phyloP scores from a whole-genome alignment of 2,888 invertebrate species.

The Aphidius colemani region DNA sequence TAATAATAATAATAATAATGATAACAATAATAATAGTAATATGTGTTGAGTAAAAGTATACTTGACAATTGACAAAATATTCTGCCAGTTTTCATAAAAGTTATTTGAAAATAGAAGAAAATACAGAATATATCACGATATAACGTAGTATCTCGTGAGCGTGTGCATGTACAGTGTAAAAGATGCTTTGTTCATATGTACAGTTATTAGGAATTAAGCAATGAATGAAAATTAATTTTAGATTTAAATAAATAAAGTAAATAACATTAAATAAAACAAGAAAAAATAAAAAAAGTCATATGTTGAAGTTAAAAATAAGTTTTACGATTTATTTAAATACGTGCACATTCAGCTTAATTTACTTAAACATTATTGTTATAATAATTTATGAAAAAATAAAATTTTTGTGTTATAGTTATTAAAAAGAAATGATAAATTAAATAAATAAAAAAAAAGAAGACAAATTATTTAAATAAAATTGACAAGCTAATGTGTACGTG shows the following conservation, averaged over 20 bases:
- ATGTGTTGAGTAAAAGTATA: conserved; percentile 28
- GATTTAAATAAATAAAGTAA: conserved; percentile 28
- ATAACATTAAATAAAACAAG: conserved; percentile 36
- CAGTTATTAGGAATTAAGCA: conserved; percentile 47
- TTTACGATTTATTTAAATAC: conserved; percentile 41
- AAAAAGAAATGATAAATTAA: conserved; percentile 19
- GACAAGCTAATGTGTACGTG: neutral
- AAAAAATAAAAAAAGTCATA: conserved; percentile 46
- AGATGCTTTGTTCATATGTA: conserved; percentile 61
- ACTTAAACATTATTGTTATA: conserved; percentile 29
- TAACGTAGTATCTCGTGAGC: conserved; percentile 53
- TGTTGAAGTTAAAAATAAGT: conserved; percentile 55
- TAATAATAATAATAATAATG: no score
- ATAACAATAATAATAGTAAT: no score
- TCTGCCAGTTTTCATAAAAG: conserved; percentile 32
- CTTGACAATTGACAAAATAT: conserved; percentile 35
- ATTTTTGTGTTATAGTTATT: conserved; percentile 28
- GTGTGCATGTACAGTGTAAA: conserved; percentile 60
- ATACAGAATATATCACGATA: conserved; percentile 28
- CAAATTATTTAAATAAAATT: conserved; percentile 22
- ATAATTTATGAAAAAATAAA: conserved; percentile 14
- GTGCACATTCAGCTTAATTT: conserved; percentile 40
- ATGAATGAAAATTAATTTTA: conserved; percentile 28
- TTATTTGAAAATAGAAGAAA: conserved; percentile 9
- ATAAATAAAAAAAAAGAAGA: conserved; percentile 22